Base-by-base conservation (phyloP, 2,797 vertebrate genomes). In the Enteromius trimaculatus region DNA sequence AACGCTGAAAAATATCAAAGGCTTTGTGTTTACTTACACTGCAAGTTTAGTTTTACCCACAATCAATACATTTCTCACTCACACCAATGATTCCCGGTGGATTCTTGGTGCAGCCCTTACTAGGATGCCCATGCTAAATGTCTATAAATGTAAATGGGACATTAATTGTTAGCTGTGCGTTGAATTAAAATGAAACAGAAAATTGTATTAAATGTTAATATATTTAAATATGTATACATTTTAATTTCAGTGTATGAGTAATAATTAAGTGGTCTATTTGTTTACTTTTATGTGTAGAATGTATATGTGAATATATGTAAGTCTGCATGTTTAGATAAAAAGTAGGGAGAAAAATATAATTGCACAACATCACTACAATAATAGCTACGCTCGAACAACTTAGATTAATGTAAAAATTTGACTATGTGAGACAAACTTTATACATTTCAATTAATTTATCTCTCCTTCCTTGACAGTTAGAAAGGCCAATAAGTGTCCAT, bases 401-500 rank as follows among this genome's bases (percentile, higher is more conserved):
- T 29, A 29, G 29, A 29, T 29, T 29, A 29, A 29, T 29, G 29
- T 29, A 29, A 29, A 58, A 58, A 58, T 58, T 1, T 60, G 10
- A 62, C 5, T 23, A 6, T 31, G 26, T 3, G 26, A 29, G 60
- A 62, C 26, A 49, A 71, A 47, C 16, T 29, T 10, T 69, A 23
- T 14, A 44, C 7, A 8, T 49, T 37, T 29, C 62, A 11, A 44
- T 26, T 26, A 0, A 49, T 29, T 62, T 53, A 31, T 42, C 55
- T 47, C 16, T 39, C 34, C n/a, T 74, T 31, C 42, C 53, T 47
- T 37, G 21, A 29, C 21, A 11, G 65, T 76, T 74, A 75, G 39
- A 55, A 29, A 62, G 62, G 51, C 65, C 42, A 34, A 31, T 74
- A 70, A 71, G 17, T 42, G 37, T 79, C 29, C 51, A 23, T 47